Evolutionary conservation across 2,797 vertebrate genomes (phyloP).

Genomic region (Serranus cabrilla): DNA sequence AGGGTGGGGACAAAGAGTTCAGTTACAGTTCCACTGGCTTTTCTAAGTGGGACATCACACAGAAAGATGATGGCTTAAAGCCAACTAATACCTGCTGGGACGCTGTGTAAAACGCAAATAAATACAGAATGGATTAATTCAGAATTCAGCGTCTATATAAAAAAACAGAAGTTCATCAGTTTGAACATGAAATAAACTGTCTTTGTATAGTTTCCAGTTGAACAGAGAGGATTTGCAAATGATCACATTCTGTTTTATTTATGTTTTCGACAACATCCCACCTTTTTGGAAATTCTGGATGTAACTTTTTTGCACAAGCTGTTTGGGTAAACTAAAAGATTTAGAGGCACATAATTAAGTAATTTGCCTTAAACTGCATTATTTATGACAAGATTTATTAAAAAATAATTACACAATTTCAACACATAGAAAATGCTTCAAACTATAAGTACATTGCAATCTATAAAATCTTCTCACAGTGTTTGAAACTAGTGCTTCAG

Average conservation of each 20-base stretch:
- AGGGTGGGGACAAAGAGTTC: slow-evolving; percentile 1
- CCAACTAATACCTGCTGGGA: background rate
- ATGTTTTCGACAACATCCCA: too few species aligned
- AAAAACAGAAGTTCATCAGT: too few species aligned
- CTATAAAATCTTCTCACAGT: slow-evolving; percentile 57
- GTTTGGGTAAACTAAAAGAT: background rate
- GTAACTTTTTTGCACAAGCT: slow-evolving; percentile 24
- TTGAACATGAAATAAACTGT: too few species aligned
- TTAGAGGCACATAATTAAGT: background rate
- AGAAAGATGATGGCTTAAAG: slow-evolving; percentile 5
- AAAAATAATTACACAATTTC: slow-evolving; percentile 57
- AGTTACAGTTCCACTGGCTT: slow-evolving; percentile 4
- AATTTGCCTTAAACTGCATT: slow-evolving; percentile 13
- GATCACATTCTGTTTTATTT: too few species aligned
- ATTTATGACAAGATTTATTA: slow-evolving; percentile 70
- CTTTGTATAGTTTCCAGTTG: too few species aligned
- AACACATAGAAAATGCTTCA: slow-evolving; percentile 37
- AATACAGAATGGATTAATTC: too few species aligned
- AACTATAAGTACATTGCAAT: slow-evolving; percentile 31
- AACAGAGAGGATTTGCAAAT: too few species aligned
- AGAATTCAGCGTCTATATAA: too few species aligned
- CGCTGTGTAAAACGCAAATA: too few species aligned
- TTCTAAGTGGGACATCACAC: slow-evolving; percentile 1
- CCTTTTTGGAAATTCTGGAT: too few species aligned
- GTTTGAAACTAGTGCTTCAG: slow-evolving; percentile 41